A percentile compares a stretch with the other conserved stretches of the same genome.
Evolutionary conservation across 2,797 vertebrate genomes (phyloP).

Genomic region (Pangasius mekongensis): DNA sequence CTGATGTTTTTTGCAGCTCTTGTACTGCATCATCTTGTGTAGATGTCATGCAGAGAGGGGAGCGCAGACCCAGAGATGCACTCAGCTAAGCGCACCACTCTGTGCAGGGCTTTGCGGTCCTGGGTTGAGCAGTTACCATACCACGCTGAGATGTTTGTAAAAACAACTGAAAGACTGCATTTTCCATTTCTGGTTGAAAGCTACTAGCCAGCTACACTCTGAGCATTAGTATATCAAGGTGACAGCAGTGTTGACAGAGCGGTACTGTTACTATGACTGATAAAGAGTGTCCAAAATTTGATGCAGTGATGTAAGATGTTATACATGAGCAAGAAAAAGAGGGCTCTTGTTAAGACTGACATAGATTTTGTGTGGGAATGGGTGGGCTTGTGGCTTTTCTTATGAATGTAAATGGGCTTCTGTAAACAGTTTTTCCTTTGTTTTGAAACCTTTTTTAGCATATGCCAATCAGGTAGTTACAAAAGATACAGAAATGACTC

Average conservation of each 20-base stretch:
- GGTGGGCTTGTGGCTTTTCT: background rate
- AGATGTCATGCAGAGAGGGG: too few relatives aligned
- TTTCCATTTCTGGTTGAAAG: background rate
- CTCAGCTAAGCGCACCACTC: too few relatives aligned
- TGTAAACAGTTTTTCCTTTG: background rate
- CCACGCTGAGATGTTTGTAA: background rate
- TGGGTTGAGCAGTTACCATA: too few relatives aligned
- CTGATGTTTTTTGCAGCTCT: too few relatives aligned
- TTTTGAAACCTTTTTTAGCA: background rate
- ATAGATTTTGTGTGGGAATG: background rate
- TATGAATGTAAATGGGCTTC: background rate
- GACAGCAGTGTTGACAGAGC: slow-evolving; percentile 7
- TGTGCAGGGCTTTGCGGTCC: too few relatives aligned
- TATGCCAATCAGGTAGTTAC: background rate
- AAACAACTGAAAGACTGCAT: background rate
- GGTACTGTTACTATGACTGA: background rate
- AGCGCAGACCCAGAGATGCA: too few relatives aligned
- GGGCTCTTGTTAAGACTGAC: background rate
- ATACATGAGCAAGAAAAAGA: background rate
- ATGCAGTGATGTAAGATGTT: background rate
- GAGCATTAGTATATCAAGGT: background rate
- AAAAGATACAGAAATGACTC: background rate
- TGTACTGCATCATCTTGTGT: too few relatives aligned
- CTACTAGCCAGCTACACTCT: background rate
- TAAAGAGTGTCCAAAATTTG: background rate